These are phyloP conservation scores for Aspidiotus rigidus DNA, from an alignment of 2,888 invertebrate genomes.

Conservation along the genomic window DNA sequence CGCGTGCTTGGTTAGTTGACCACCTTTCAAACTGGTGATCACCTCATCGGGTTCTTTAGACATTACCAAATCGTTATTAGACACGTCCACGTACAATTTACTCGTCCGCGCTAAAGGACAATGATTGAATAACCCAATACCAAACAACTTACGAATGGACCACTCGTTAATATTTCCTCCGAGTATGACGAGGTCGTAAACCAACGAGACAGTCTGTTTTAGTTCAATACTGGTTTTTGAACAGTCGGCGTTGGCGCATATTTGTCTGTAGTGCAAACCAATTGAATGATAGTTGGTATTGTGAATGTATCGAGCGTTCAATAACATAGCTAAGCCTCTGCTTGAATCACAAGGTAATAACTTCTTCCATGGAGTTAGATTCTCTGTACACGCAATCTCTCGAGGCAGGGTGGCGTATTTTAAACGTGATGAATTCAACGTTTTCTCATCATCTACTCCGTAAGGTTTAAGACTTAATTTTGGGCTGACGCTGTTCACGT, in stretches of 20 bases:
- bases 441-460: constrained; percentile 49
- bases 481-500: constrained; percentile 73
- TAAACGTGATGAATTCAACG: constrained; percentile 50
- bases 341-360: constrained; percentile 88
- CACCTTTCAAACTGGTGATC: constrained; percentile 58
- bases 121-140: constrained; percentile 67
- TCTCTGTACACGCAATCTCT: constrained; percentile 97
- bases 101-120: constrained; percentile 74
- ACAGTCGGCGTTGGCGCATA: constrained; percentile 53
- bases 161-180: constrained; percentile 54
- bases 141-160: constrained; percentile 78
- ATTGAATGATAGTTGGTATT: constrained; percentile 89
- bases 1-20: constrained; percentile 56
- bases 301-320: constrained; percentile 84
- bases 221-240: constrained; percentile 62
- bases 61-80: constrained; percentile 44
- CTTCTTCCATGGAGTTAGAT: constrained; percentile 97
- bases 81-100: constrained; percentile 70
- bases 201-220: constrained; percentile 73
- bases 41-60: constrained; percentile 53
- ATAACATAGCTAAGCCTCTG: constrained; percentile 73
- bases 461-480: constrained; percentile 70
- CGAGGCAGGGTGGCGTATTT: constrained; percentile 85
- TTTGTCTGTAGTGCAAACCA: constrained; percentile 70
- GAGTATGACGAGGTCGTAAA: constrained; percentile 65